Conservation (phyloP, 2,888 invertebrate species). For the Strigamia transsilvanica region DNA sequence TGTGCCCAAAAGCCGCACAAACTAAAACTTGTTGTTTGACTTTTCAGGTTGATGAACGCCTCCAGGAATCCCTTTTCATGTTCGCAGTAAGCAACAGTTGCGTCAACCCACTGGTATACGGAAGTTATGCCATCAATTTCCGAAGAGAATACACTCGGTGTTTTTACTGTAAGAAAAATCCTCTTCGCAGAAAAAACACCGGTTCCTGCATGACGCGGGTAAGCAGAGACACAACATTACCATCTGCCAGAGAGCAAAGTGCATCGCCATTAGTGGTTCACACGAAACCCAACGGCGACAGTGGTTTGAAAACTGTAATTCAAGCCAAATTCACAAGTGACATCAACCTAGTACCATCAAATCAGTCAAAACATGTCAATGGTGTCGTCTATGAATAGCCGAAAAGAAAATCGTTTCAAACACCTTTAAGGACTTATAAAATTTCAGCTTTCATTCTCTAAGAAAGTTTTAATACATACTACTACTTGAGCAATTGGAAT, state of each 20-base stretch:
- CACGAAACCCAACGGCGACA: not conserved
- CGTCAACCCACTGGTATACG: slow-evolving; percentile 81
- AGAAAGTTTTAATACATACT: no score
- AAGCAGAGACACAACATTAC: slow-evolving; percentile 54
- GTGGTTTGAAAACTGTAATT: not conserved
- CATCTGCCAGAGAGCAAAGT: slow-evolving; percentile 31
- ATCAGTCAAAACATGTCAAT: not conserved
- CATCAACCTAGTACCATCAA: not conserved
- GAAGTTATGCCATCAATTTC: slow-evolving; percentile 72
- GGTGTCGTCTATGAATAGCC: not conserved
- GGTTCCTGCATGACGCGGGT: slow-evolving; percentile 52
- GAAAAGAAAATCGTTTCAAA: no score
- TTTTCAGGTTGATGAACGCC: slow-evolving; percentile 70
- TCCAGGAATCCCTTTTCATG: slow-evolving; percentile 77
- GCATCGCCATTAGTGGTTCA: not conserved
- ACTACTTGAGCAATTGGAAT: no score
- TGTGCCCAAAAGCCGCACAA: no score
- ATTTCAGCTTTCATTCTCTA: no score
- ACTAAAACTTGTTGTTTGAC: not conserved
- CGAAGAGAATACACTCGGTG: slow-evolving; percentile 54
- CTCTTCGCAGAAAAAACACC: slow-evolving; percentile 50
- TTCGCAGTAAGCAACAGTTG: slow-evolving; percentile 84
- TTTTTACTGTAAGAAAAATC: slow-evolving; percentile 50
- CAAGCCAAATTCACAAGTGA: not conserved
- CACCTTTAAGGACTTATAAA: no score